Conservation (phyloP, 2,888 invertebrate genomes). For the Digitonthophagus gazella region DNA sequence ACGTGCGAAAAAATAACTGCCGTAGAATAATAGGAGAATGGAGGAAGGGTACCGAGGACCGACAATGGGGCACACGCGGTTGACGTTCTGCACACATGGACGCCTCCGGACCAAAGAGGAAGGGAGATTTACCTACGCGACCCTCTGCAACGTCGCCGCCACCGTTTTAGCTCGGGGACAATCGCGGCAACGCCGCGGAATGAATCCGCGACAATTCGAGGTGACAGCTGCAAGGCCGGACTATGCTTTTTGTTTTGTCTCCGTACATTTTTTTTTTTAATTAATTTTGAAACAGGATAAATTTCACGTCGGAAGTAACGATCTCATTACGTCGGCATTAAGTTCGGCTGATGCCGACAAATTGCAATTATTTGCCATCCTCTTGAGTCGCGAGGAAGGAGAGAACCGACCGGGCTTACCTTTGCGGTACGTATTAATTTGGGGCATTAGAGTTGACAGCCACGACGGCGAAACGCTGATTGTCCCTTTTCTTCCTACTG, state of each 20-base stretch:
- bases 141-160: constrained; percentile 24
- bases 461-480: constrained; percentile 15
- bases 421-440: constrained; percentile 17
- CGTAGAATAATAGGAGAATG: constrained; percentile 4
- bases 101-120: constrained; percentile 45
- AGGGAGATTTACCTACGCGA: constrained; percentile 35
- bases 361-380: constrained; percentile 22
- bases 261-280: not conserved
- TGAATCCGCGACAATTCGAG: constrained; percentile 27
- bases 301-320: constrained; percentile 18
- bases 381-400: no score
- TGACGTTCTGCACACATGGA: constrained; percentile 49
- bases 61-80: constrained; percentile 44
- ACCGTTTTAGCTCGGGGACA: not conserved
- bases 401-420: constrained; percentile 2
- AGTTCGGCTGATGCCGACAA: constrained; percentile 8
- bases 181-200: constrained; percentile 18
- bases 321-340: constrained; percentile 22
- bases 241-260: not conserved
- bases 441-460: constrained; percentile 13
- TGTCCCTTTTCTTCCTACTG: constrained; percentile 30
- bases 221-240: constrained; percentile 24
- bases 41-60: constrained; percentile 13
- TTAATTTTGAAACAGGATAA: constrained; percentile 5
- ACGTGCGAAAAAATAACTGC: constrained; percentile 27